Evolutionary conservation across 2,888 invertebrate genomes (phyloP).

Genomic region (Portevinia maculata): DNA sequence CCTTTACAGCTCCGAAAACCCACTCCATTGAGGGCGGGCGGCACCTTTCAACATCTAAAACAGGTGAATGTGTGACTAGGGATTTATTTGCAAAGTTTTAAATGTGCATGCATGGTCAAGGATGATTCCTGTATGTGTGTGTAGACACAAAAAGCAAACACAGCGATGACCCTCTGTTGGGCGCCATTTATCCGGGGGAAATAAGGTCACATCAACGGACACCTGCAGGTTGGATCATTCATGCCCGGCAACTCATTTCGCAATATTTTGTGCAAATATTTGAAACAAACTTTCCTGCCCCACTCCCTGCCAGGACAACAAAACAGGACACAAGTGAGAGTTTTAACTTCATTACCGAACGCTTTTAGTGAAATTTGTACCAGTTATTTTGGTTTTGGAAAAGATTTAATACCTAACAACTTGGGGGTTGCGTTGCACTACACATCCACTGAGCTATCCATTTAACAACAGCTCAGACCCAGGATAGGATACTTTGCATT

Average conservation of each 20-base stretch:
- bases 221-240: not conserved
- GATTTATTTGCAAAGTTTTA: slow-evolving; percentile 69
- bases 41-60: too few relatives aligned
- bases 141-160: slow-evolving; percentile 1
- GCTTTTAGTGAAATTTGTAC: slow-evolving; percentile 71
- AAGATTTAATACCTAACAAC: slow-evolving; percentile 69
- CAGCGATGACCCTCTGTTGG: slow-evolving; percentile 4
- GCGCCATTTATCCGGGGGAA: slow-evolving; percentile 18
- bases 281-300: slow-evolving; percentile 62
- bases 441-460: slow-evolving; percentile 34
- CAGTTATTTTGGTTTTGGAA: slow-evolving; percentile 58
- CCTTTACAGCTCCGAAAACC: not conserved
- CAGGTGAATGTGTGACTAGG: slow-evolving; percentile 58
- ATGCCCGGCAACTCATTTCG: slow-evolving; percentile 33
- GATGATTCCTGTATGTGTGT: slow-evolving; percentile 1
- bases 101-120: slow-evolving; percentile 49
- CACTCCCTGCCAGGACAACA: not conserved
- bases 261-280: slow-evolving; percentile 72
- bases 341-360: slow-evolving; percentile 69
- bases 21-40: too few relatives aligned
- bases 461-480: slow-evolving; percentile 22
- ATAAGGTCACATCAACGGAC: not conserved
- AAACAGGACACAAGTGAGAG: slow-evolving; percentile 56
- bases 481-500: slow-evolving; percentile 16
- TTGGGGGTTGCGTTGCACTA: slow-evolving; percentile 66